These are phyloP conservation scores for Chaenocephalus aceratus DNA, from an alignment of 2,113 vertebrate species.

Conservation along the genomic window DNA sequence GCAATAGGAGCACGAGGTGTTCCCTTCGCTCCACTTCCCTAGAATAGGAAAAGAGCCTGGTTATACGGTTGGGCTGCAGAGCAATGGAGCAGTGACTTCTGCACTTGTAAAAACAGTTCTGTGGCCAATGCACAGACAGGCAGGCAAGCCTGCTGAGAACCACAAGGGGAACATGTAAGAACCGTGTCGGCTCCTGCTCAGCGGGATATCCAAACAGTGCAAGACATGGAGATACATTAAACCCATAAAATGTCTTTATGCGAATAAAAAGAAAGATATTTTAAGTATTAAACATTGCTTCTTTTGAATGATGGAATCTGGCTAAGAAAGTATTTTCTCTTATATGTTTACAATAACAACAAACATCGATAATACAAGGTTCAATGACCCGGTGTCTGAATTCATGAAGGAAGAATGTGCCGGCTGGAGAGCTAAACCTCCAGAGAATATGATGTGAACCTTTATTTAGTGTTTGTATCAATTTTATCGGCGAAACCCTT, in stretches of 20 bases:
- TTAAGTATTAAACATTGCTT: conserved; percentile 34
- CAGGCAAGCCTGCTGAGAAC: conserved; percentile 69
- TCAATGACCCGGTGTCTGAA: conserved; percentile 24
- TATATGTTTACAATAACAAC: conserved; percentile 27
- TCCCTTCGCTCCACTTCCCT: conserved; percentile 66
- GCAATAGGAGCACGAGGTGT: conserved; percentile 57
- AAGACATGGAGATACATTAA: conserved; percentile 34
- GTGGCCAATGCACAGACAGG: conserved; percentile 72
- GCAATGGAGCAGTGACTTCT: conserved; percentile 81
- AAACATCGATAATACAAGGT: conserved; percentile 40
- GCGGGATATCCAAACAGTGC: conserved; percentile 28
- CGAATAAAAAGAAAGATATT: conserved; percentile 26
- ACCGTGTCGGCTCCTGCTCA: conserved; percentile 25
- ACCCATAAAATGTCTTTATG: conserved; percentile 3
- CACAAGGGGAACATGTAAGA: conserved; percentile 57
- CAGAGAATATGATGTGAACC: conserved; percentile 29
- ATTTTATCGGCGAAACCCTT: conserved; percentile 60
- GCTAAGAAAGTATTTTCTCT: background rate
- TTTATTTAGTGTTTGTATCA: conserved; percentile 45
- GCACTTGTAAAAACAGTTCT: conserved; percentile 84
- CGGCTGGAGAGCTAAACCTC: background rate
- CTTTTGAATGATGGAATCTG: conserved; percentile 34
- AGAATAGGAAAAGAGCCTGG: conserved; percentile 79
- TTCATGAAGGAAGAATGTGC: conserved; percentile 45
- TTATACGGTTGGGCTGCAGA: conserved; percentile 81